phyloP scores from a whole-genome alignment of 2,888 invertebrate species.

The Dicranocentrus wangi region DNA sequence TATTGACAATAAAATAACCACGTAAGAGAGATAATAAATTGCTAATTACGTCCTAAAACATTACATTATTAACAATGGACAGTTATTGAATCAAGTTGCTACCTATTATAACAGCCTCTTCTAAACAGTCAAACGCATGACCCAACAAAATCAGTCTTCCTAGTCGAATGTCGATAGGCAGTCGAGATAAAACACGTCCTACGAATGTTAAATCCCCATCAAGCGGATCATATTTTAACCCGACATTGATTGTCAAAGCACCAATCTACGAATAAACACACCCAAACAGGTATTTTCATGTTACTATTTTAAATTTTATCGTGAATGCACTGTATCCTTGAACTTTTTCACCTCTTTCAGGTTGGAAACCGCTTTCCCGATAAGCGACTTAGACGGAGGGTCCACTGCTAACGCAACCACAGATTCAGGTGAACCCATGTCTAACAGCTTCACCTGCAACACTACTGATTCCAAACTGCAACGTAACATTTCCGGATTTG shows the following conservation, averaged over 20 bases:
- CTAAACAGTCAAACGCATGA: conserved; percentile 87
- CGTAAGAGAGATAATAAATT: neutral
- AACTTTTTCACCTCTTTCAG: conserved; percentile 93
- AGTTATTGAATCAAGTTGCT: too few species aligned
- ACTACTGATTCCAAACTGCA: conserved; percentile 88
- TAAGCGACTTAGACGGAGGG: conserved; percentile 88
- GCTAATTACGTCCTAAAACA: neutral
- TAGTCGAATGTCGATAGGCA: conserved; percentile 88
- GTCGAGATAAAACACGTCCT: conserved; percentile 85
- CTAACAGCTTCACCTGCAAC: conserved; percentile 85
- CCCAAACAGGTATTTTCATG: too few species aligned
- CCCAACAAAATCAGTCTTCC: conserved; percentile 91
- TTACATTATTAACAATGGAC: too few species aligned
- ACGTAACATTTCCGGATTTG: conserved; percentile 84
- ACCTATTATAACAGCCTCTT: conserved; percentile 90
- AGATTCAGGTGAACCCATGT: conserved; percentile 86
- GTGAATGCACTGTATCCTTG: too few species aligned
- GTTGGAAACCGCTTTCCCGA: conserved; percentile 86
- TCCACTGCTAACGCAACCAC: conserved; percentile 89
- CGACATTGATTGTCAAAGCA: conserved; percentile 81
- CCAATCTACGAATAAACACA: conserved; percentile 79
- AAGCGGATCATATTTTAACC: conserved; percentile 76
- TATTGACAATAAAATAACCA: neutral
- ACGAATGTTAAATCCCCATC: conserved; percentile 93
- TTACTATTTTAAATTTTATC: too few species aligned